phyloP scores from a whole-genome alignment of 1,140 invertebrate genomes.

The Plectus sambesii region DNA sequence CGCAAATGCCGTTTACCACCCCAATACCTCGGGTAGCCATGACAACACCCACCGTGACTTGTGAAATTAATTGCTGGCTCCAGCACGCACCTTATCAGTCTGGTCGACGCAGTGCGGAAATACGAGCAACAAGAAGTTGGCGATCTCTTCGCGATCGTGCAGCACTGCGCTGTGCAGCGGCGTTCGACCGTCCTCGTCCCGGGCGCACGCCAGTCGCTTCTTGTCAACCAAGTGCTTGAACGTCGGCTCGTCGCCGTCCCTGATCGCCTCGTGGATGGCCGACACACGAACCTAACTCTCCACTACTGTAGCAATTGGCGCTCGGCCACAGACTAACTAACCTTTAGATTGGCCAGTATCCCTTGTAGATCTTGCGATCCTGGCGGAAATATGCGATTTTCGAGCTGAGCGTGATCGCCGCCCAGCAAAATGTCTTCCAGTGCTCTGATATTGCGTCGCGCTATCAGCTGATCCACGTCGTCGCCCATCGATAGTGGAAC shows the following conservation, averaged over 20 bases:
- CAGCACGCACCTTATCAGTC: slow-evolving; percentile 19
- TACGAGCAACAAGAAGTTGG: slow-evolving; percentile 27
- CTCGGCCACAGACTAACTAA: slow-evolving; percentile 2
- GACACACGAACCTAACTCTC: slow-evolving; percentile 67
- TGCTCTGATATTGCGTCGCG: slow-evolving; percentile 25
- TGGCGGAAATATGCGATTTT: slow-evolving; percentile 33
- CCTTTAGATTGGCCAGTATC: slow-evolving; percentile 28
- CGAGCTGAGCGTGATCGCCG: slow-evolving; percentile 28
- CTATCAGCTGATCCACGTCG: slow-evolving; percentile 31
- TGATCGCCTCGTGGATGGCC: slow-evolving; percentile 67
- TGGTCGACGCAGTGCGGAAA: slow-evolving; percentile 32
- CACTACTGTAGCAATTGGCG: slow-evolving; percentile 1
- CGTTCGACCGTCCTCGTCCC: slow-evolving; percentile 58
- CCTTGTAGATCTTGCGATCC: slow-evolving; percentile 26
- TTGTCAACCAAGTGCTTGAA: slow-evolving; percentile 72
- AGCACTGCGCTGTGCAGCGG: slow-evolving; percentile 82
- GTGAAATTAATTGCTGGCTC: neutral
- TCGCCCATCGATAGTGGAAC: slow-evolving; percentile 24
- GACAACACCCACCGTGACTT: neutral
- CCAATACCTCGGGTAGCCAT: neutral
- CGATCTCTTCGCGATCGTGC: slow-evolving; percentile 21
- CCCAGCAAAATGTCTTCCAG: slow-evolving; percentile 26
- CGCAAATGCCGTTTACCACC: neutral
- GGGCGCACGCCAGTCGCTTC: slow-evolving; percentile 72
- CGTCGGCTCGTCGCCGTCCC: slow-evolving; percentile 66